A percentile compares a stretch with the other conserved stretches of the same genome.
These are phyloP conservation scores for Brachylomia viminalis DNA, from an alignment of 2,888 invertebrate species.

Conservation along the genomic window DNA sequence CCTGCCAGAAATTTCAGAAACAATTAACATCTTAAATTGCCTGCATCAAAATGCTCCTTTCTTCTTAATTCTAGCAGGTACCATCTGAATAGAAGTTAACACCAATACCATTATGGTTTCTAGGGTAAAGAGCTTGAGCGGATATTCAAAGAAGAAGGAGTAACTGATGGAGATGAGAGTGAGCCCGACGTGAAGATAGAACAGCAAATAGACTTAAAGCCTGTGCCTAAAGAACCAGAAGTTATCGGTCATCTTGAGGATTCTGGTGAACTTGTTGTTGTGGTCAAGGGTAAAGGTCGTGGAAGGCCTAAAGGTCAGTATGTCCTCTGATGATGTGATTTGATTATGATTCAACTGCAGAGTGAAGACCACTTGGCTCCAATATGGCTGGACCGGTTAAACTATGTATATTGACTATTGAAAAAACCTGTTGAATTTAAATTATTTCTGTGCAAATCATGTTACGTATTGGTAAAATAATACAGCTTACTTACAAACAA, in stretches of 20 bases:
- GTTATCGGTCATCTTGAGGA: slow-evolving; percentile 93
- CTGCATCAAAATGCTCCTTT: background rate
- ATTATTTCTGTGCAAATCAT: background rate
- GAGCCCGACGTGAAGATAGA: slow-evolving; percentile 80
- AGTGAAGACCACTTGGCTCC: background rate
- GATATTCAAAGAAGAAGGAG: slow-evolving; percentile 93
- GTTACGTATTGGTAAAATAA: background rate
- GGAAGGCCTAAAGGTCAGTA: slow-evolving; percentile 88
- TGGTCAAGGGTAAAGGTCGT: slow-evolving; percentile 90
- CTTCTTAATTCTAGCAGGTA: background rate
- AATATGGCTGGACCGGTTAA: too few species aligned
- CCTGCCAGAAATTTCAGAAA: background rate
- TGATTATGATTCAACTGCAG: background rate
- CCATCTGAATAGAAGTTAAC: background rate
- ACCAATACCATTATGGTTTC: slow-evolving; percentile 38
- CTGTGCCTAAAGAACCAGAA: slow-evolving; percentile 83
- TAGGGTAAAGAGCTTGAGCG: slow-evolving; percentile 94
- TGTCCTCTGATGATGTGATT: background rate
- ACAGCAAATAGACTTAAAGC: slow-evolving; percentile 52
- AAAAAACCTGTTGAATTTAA: background rate
- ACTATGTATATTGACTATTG: background rate
- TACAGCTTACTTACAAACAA: background rate
- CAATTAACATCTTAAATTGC: background rate
- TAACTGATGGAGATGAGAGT: slow-evolving; percentile 91
- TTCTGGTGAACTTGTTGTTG: slow-evolving; percentile 91